A percentile compares a stretch with the other conserved stretches of the same genome.
phyloP scores from a whole-genome alignment of 2,797 vertebrate species.

The Geotrypetes seraphini region DNA sequence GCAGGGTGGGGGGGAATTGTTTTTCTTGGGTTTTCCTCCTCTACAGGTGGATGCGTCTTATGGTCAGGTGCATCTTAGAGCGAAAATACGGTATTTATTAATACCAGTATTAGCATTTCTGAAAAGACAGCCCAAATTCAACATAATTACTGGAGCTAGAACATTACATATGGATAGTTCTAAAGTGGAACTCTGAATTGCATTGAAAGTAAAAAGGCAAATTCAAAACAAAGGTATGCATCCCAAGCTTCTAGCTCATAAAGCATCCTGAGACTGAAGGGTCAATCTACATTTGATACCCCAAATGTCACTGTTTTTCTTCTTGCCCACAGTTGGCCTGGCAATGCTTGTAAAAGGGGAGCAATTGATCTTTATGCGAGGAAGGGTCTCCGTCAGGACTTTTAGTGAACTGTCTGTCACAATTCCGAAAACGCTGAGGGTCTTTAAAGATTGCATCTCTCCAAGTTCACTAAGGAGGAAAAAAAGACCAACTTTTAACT shows the following conservation, averaged over 20 bases:
- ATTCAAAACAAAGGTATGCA: no score
- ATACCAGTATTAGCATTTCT: background rate
- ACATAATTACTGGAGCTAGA: no score
- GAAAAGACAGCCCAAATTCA: no score
- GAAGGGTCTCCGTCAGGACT: slow-evolving; percentile 61
- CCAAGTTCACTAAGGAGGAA: slow-evolving; percentile 63
- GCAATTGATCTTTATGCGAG: slow-evolving; percentile 68
- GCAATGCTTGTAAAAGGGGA: slow-evolving; percentile 68
- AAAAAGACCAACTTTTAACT: background rate
- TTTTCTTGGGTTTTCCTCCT: no score
- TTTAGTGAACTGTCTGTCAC: slow-evolving; percentile 63
- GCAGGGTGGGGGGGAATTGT: no score
- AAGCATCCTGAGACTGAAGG: slow-evolving; percentile 10
- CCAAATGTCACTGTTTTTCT: slow-evolving; percentile 65
- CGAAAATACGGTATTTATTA: no score
- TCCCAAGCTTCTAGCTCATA: background rate
- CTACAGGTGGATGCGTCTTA: no score
- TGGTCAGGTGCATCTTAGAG: no score
- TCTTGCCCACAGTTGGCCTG: slow-evolving; percentile 59
- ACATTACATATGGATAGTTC: no score
- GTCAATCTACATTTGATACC: slow-evolving; percentile 63
- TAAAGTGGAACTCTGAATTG: no score
- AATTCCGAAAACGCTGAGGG: slow-evolving; percentile 80
- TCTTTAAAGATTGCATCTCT: slow-evolving; percentile 56
- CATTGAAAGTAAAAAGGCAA: no score